Percentiles rank a stretch among this genome's conserved stretches.
phyloP scores from a whole-genome alignment of 2,888 invertebrate genomes.

The Exephanes ischioxanthus region DNA sequence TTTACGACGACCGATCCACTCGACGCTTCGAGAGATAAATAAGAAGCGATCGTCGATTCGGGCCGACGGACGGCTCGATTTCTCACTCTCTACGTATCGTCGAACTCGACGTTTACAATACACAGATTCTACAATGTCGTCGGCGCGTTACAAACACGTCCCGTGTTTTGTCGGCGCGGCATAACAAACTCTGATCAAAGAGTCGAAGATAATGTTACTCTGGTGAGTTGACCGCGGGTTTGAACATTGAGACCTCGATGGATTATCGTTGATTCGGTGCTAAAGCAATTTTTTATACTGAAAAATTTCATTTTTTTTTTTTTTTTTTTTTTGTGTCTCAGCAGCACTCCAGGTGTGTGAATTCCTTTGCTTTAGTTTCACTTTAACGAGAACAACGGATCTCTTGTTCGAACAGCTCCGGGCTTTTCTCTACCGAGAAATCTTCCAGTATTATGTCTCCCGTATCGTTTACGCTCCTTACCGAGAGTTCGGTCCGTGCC shows the following conservation, averaged over 20 bases:
- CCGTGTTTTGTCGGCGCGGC: conserved; percentile 11
- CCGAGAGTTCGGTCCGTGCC: neutral
- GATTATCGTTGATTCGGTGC: neutral
- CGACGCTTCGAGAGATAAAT: conserved; percentile 45
- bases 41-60: conserved; percentile 44
- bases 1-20: conserved; percentile 45
- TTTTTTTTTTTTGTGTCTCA: no score
- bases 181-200: conserved; percentile 31
- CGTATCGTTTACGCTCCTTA: conserved; percentile 60
- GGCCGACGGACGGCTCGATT: conserved; percentile 32
- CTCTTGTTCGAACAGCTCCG: neutral
- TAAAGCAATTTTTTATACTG: neutral
- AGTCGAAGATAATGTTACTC: conserved; percentile 14
- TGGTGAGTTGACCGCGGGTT: neutral
- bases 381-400: no score
- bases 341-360: no score
- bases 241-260: neutral
- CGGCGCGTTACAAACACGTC: neutral
- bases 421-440: conserved; percentile 49
- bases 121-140: conserved; percentile 49
- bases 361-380: no score
- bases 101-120: conserved; percentile 47
- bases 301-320: no score
- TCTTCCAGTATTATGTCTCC: conserved; percentile 34
- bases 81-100: conserved; percentile 18